Evolutionary conservation across 1,140 invertebrate species (phyloP).

Genomic region (Callitettix versicolor): DNA sequence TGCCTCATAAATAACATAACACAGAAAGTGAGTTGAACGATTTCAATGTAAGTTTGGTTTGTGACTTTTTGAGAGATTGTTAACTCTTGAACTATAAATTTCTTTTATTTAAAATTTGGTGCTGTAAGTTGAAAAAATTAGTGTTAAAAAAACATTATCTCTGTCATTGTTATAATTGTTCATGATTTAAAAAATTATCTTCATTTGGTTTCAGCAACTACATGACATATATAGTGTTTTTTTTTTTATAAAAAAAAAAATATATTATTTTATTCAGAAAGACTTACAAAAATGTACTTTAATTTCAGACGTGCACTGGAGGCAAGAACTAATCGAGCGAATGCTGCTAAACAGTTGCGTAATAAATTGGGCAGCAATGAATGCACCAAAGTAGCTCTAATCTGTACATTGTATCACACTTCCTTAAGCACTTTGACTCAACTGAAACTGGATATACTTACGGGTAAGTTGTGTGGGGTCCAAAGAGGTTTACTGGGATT

Average conservation of each 20-base stretch:
- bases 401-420: constrained; percentile 86
- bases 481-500: too few relatives aligned
- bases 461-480: too few relatives aligned
- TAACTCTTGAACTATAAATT: too few relatives aligned
- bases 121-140: neutral
- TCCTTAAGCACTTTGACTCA: constrained; percentile 82
- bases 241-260: neutral
- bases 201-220: neutral
- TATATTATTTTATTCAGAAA: too few relatives aligned
- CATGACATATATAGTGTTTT: neutral
- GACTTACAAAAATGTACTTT: too few relatives aligned
- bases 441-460: constrained; percentile 87
- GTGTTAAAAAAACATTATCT: neutral
- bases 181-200: neutral
- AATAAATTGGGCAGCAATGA: constrained; percentile 25
- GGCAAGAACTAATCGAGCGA: constrained; percentile 35
- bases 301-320: constrained; percentile 39
- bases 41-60: too few relatives aligned
- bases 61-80: too few relatives aligned
- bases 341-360: constrained; percentile 17
- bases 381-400: constrained; percentile 55
- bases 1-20: too few relatives aligned
- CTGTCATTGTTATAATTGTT: neutral
- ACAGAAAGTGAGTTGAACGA: too few relatives aligned
- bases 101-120: neutral